These are phyloP conservation scores for Chionis minor DNA, from an alignment of 2,113 vertebrate species.

Conservation along the genomic window DNA sequence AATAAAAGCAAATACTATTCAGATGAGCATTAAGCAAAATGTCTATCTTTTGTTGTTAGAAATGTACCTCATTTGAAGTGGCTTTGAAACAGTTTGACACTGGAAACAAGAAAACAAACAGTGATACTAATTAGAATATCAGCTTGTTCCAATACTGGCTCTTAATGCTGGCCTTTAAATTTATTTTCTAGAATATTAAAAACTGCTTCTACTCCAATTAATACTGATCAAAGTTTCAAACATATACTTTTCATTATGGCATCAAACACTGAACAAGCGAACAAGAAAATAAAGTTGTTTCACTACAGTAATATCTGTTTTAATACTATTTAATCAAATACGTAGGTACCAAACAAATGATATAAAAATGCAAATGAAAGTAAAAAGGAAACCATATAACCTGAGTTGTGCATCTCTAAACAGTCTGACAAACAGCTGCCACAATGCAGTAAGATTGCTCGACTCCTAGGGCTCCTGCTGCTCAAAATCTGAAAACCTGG, in stretches of 20 bases:
- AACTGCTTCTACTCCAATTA: conserved; percentile 12
- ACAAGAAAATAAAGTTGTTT: background rate
- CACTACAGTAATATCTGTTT: background rate
- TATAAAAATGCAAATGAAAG: background rate
- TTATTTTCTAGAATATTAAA: background rate
- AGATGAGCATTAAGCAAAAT: background rate
- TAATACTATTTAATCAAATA: background rate
- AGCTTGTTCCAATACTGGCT: background rate
- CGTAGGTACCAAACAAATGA: background rate
- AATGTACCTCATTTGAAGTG: background rate
- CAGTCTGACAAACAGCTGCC: background rate
- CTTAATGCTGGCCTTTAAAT: background rate
- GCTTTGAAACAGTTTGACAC: background rate
- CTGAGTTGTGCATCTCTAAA: background rate
- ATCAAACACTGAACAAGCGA: background rate
- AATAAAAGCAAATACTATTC: background rate
- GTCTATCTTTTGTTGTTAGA: background rate
- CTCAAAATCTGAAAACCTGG: background rate
- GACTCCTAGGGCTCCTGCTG: background rate
- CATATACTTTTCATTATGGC: background rate
- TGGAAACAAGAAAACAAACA: background rate
- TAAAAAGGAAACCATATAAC: background rate
- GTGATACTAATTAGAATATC: background rate
- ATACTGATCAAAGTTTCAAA: conserved; percentile 22
- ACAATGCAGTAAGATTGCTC: background rate